Conservation (phyloP, 2,888 invertebrate species). For the Agrilus cyanescens region DNA sequence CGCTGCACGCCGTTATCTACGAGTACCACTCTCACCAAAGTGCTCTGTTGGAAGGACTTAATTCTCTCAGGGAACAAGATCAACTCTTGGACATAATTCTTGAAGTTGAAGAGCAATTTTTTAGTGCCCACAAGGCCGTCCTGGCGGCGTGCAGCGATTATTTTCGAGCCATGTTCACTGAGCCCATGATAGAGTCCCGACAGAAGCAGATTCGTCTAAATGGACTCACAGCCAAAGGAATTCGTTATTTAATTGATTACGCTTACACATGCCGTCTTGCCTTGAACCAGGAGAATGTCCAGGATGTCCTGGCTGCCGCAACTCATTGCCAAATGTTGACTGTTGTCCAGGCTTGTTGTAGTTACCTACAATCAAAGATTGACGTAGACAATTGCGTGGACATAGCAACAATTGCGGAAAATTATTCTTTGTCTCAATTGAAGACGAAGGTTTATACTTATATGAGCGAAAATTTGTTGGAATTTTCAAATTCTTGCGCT, state of each 20-base stretch:
- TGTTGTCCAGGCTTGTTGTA: conserved; percentile 54
- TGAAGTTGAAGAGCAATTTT: conserved; percentile 49
- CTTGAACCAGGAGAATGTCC: conserved; percentile 50
- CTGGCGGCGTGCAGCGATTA: conserved; percentile 62
- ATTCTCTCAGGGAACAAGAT: conserved; percentile 45
- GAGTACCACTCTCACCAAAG: conserved; percentile 46
- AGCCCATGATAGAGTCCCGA: conserved; percentile 53
- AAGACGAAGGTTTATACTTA: conserved; percentile 49
- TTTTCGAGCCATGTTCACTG: conserved; percentile 66
- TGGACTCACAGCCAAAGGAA: conserved; percentile 53
- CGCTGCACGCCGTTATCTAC: conserved; percentile 38
- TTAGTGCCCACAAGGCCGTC: conserved; percentile 58
- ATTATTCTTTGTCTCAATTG: conserved; percentile 49
- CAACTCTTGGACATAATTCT: conserved; percentile 56
- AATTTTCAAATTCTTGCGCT: conserved; percentile 47
- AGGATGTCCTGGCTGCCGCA: conserved; percentile 58
- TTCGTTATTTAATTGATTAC: conserved; percentile 52
- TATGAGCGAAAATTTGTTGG: conserved; percentile 50
- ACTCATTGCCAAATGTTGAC: conserved; percentile 52
- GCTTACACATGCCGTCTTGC: conserved; percentile 55
- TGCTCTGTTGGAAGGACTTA: conserved; percentile 46
- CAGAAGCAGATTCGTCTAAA: conserved; percentile 52
- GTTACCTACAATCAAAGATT: conserved; percentile 52
- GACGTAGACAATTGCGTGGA: conserved; percentile 62
- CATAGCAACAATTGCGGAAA: conserved; percentile 55